Conservation (phyloP, 1,140 invertebrate species). For the Papilio aristodemus region DNA sequence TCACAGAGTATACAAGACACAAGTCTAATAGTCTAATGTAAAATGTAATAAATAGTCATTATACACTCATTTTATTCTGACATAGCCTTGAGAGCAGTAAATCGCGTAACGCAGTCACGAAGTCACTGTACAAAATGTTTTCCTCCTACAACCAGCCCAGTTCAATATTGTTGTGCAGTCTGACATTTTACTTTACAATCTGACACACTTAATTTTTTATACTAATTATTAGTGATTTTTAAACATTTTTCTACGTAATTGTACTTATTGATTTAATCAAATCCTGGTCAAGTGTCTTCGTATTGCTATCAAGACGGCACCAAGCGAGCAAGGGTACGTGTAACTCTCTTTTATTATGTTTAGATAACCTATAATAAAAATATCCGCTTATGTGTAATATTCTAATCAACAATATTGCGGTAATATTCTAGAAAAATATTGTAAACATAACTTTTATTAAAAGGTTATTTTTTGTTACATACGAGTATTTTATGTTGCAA, state of each 20-base stretch:
- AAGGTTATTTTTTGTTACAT: no score
- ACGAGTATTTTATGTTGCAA: no score
- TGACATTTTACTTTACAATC: not conserved
- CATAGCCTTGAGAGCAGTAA: constrained; percentile 1
- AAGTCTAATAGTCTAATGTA: no score
- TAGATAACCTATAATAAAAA: not conserved
- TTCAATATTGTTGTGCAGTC: not conserved
- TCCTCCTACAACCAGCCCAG: not conserved
- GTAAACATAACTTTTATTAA: no score
- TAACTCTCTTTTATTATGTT: not conserved
- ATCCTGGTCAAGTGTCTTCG: constrained; percentile 18
- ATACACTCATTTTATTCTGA: not conserved
- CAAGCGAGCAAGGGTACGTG: not conserved
- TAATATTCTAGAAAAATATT: no score
- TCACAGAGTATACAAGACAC: no score
- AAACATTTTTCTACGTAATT: constrained; percentile 5
- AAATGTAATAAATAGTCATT: not conserved
- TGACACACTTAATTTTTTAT: not conserved
- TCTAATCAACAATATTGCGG: no score
- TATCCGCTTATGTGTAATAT: no score
- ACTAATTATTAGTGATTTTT: constrained; percentile 2
- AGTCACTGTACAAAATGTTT: constrained; percentile 5
- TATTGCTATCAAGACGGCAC: not conserved
- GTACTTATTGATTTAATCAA: not conserved
- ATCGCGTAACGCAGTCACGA: constrained; percentile 8